Conservation (phyloP, 1,140 invertebrate genomes). For the Drusus annulatus region DNA sequence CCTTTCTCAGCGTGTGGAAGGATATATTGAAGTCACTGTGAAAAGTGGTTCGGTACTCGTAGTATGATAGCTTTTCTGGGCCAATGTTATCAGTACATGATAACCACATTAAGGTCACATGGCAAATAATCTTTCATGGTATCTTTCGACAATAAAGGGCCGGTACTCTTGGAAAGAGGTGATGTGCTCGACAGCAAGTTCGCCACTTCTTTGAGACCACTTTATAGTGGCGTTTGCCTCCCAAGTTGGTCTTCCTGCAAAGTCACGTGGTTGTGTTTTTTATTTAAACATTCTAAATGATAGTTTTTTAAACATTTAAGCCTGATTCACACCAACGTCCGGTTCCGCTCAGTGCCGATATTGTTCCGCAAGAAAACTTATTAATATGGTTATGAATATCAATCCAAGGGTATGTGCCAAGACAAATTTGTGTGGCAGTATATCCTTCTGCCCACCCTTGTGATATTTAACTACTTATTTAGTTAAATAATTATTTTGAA, state of each 20-base stretch:
- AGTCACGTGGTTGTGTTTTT: slow-evolving; percentile 4
- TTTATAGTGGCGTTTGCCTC: too few species aligned
- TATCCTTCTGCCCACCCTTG: too few species aligned
- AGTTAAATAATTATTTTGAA: too few species aligned
- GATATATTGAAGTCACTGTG: slow-evolving; percentile 8
- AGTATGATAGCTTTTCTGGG: slow-evolving; percentile 14
- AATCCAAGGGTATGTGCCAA: too few species aligned
- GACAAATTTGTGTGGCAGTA: too few species aligned
- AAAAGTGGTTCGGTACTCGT: neutral
- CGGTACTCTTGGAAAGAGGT: slow-evolving; percentile 21
- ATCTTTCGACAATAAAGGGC: slow-evolving; percentile 23
- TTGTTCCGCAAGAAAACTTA: too few species aligned
- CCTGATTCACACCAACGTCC: too few species aligned
- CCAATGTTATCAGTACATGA: slow-evolving; percentile 11
- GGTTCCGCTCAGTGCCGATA: too few species aligned
- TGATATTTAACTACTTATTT: too few species aligned
- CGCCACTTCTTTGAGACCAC: neutral
- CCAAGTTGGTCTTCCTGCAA: slow-evolving; percentile 9
- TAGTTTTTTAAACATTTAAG: slow-evolving; percentile 10
- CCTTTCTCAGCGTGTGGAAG: too few species aligned
- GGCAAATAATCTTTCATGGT: slow-evolving; percentile 15
- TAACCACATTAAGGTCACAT: slow-evolving; percentile 7
- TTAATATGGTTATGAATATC: too few species aligned
- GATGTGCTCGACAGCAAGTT: neutral
- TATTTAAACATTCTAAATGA: slow-evolving; percentile 2